Evolutionary conservation across 2,113 vertebrate species (phyloP), one percentile per base, ranked within the genome.

Genomic region (Boulengerochromis microlepis): DNA sequence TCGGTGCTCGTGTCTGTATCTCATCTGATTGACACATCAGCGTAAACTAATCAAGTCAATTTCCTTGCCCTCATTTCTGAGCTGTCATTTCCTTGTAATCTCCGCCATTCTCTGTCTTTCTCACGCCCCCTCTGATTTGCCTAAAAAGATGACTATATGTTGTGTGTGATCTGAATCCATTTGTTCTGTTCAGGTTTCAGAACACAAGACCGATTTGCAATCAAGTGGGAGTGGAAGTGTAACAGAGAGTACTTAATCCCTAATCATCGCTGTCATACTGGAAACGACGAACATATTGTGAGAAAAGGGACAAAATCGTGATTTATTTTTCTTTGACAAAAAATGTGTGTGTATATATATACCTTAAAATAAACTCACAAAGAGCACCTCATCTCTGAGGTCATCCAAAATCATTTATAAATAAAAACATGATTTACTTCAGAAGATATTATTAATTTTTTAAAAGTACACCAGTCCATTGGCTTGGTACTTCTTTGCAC

Each of bases 21-120:
- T 84, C 61, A 64, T 50, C 54, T 40, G 74, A 61, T 81, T 88
- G 50, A 85, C 24, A 24, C 64, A 52, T 54, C 53, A 81, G 29
- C 11, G 26, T 31, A 90, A 87, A 78, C 59, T 18, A 83, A 90
- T 91, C 42, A 85, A 35, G 31, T 54, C 57, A 4, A 69, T 92
- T 92, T 91, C 69, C 89, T 35, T n/a, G 16, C 33, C 29, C 33
- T 90, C 74, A 7, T 66, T 82, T 78, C 74, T 66, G 71, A 5
- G 18, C 71, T 47, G 29, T 19, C 19, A 78, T 61, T 84, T 89
- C 54, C 74, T 84, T 16, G 47, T 29, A 29, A 22, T 61, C 64
- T 78, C 64, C 61, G 19, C 38, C 50, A 45, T 64, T 3, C 12
- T 64, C 57, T 54, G 53, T 12, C 69, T 57, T 69, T 26, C 26